Evolutionary conservation across 2,797 vertebrate genomes (phyloP).

Genomic region (Alfaro cultratus): DNA sequence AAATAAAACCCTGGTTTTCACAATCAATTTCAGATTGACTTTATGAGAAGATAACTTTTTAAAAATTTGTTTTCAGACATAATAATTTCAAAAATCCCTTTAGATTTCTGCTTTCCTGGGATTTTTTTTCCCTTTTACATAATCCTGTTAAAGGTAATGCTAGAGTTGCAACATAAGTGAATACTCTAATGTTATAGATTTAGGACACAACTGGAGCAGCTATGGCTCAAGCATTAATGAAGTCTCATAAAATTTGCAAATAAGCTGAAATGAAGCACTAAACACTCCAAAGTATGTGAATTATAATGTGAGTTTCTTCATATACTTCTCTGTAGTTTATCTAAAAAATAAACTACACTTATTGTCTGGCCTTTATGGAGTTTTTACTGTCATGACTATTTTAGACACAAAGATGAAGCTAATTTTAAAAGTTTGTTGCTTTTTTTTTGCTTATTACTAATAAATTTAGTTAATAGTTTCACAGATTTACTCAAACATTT

Average conservation of each 20-base stretch:
- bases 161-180: neutral
- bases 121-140: neutral
- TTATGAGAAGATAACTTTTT: neutral
- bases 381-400: neutral
- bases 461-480: neutral
- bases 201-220: neutral
- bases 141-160: neutral
- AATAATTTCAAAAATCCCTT: neutral
- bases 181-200: neutral
- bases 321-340: neutral
- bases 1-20: constrained; percentile 11
- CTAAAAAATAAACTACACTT: constrained; percentile 1
- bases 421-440: neutral
- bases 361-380: neutral
- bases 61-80: neutral
- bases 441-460: neutral
- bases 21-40: neutral
- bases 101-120: neutral
- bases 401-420: neutral
- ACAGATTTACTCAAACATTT: neutral
- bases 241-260: neutral
- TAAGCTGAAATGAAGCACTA: neutral
- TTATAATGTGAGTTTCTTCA: neutral
- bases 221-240: neutral
- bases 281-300: neutral